phyloP scores from a whole-genome alignment of 64 coral and sea anemone species.

The Hydrozoanthus tunicans region DNA sequence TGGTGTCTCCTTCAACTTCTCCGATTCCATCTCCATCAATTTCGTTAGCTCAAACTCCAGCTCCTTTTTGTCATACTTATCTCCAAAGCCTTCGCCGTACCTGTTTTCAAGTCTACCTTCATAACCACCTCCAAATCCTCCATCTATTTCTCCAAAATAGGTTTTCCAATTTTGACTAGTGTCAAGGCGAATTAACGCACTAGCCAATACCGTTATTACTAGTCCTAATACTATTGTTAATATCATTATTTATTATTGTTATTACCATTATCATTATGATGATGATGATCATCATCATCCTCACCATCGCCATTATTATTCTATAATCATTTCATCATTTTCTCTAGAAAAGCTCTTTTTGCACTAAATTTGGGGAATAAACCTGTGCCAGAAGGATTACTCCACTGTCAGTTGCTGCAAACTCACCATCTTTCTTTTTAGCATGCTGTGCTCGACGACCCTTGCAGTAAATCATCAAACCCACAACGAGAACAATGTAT shows the following conservation, averaged over 20 bases:
- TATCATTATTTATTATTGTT: neutral
- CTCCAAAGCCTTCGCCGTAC: too few relatives aligned
- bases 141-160: too few relatives aligned
- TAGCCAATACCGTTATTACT: neutral
- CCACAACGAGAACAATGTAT: constrained; percentile 95
- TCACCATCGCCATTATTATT: neutral
- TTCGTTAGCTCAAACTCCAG: too few relatives aligned
- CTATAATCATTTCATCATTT: too few relatives aligned
- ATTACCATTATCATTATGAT: neutral
- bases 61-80: too few relatives aligned
- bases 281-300: neutral
- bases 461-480: constrained; percentile 98
- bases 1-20: too few relatives aligned
- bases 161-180: neutral
- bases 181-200: neutral
- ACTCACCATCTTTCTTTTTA: constrained; percentile 72
- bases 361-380: too few relatives aligned
- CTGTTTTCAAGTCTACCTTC: too few relatives aligned
- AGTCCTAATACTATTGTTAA: neutral
- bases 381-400: neutral
- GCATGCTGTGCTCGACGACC: constrained; percentile 83
- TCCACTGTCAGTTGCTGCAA: neutral
- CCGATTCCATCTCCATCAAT: too few relatives aligned
- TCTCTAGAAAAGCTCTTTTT: too few relatives aligned
- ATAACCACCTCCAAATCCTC: too few relatives aligned